Evolutionary conservation across 2,113 vertebrate species (phyloP).

Genomic region (Eulacestoma nigropectus): DNA sequence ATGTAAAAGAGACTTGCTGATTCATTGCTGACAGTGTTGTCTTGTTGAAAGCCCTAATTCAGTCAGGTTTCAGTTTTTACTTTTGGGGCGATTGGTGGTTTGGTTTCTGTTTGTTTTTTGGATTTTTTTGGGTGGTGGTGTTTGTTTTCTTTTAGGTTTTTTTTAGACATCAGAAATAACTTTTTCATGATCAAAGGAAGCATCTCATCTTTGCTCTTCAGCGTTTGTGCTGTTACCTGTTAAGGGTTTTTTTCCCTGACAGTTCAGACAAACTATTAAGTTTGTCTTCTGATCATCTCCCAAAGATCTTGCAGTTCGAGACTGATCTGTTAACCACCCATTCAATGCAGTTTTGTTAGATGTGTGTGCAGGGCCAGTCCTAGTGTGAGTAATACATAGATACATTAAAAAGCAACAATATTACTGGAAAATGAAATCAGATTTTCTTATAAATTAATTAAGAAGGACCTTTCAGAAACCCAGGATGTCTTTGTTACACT

Average conservation of each 20-base stretch:
- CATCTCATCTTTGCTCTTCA: neutral
- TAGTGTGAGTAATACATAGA: neutral
- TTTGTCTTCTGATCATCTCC: neutral
- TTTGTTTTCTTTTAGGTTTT: neutral
- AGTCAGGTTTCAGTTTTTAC: neutral
- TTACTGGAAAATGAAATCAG: neutral
- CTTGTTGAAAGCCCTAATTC: neutral
- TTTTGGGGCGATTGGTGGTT: neutral
- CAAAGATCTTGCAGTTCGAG: neutral
- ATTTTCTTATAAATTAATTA: neutral
- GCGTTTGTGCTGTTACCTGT: neutral
- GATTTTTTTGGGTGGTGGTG: neutral
- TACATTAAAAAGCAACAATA: neutral
- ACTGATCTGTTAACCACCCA: neutral
- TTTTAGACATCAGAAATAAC: neutral
- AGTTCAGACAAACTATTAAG: neutral
- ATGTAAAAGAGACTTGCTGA: neutral
- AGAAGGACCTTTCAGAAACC: neutral
- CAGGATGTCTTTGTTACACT: neutral
- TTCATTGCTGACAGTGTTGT: constrained; percentile 3
- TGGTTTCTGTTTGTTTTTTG: neutral
- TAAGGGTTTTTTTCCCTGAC: neutral
- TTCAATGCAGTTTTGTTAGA: neutral
- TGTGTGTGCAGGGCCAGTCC: neutral
- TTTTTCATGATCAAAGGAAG: neutral